Conservation (phyloP, 1,140 invertebrate genomes). For the Archegozetes longisetosus region DNA sequence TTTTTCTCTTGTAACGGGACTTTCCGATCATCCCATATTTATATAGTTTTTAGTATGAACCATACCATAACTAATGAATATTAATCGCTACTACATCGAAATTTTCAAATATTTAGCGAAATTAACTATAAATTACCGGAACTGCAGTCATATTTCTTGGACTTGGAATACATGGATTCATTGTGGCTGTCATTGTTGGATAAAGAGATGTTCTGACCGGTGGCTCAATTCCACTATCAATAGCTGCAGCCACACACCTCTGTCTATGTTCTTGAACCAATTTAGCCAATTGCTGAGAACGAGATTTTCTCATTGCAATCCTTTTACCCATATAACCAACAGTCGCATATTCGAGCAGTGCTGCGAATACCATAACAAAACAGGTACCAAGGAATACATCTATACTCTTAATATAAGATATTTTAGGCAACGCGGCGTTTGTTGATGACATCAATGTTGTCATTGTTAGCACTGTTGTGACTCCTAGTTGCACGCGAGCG, state of each 20-base stretch:
- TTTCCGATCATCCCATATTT: too few species aligned
- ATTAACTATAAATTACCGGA: background rate
- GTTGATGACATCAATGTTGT: constrained; percentile 38
- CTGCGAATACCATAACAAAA: constrained; percentile 30
- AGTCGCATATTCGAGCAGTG: constrained; percentile 59
- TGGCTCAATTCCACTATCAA: background rate
- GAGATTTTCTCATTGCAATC: constrained; percentile 84
- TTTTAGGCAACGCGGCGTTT: constrained; percentile 35
- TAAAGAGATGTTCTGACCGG: background rate
- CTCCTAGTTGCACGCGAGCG: constrained; percentile 35
- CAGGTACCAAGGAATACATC: constrained; percentile 35
- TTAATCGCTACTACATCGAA: too few species aligned
- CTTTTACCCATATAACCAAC: constrained; percentile 89
- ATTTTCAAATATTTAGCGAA: too few species aligned
- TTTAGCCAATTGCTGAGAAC: constrained; percentile 44
- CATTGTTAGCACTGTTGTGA: constrained; percentile 39
- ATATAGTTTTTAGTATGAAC: too few species aligned
- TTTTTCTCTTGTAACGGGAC: too few species aligned
- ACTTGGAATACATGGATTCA: background rate
- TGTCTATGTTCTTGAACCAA: constrained; percentile 6
- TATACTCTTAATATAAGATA: constrained; percentile 36
- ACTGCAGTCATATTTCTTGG: background rate
- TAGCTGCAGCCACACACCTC: constrained; percentile 1
- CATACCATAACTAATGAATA: too few species aligned
- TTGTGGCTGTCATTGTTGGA: too few species aligned